Evolutionary conservation across 2,797 vertebrate genomes (phyloP), one percentile per base, ranked within the genome.

Genomic region (Mormyrops attenuatus): DNA sequence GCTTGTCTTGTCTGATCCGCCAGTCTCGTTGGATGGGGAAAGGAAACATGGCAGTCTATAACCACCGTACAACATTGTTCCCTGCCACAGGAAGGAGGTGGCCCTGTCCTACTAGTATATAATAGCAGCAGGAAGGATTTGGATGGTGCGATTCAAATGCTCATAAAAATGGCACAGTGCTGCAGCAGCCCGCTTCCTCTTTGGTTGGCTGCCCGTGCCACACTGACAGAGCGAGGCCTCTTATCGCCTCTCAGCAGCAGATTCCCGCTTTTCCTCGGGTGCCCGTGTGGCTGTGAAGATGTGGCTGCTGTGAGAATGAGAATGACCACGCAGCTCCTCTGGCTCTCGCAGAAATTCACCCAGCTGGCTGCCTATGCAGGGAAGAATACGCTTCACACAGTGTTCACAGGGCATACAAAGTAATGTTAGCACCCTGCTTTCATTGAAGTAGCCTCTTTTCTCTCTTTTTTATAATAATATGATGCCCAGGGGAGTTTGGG

Each of bases 31-130:
- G 41, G 7, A 50, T 5, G 17, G 41, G 22, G 15, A 52, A 20
- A 85, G 82, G 89, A 86, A 85, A 26, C 26, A 38, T 11, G 57
- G 41, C 20, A 53, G 55, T 20, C 66, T 69, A 47, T 34, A 85
- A 22, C 22, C 8, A 30, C 49, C 2, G n/a, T 52, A 22, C 57
- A 53, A 8, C 86, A 90, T 90, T 90, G 87, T 88, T 85, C 44
- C 47, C 44, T 50, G 4, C 41, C 44, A 73, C 87, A 90, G 89
- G 89, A 88, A 88, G 89, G 87, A 85, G 66, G 55, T 85, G 87
- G 47, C 50, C 60, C 20, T n/a, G 34, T 88, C 52, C 69, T 77
- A 86, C 66, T 7, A 44, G 60, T 13, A 34, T 26, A 44, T 69
- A 49, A 82, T 57, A 89, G 77, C 85, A 49, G 66, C 50, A 55